Conservation (phyloP, 2,888 invertebrate species). For the Anoncus sp. region DNA sequence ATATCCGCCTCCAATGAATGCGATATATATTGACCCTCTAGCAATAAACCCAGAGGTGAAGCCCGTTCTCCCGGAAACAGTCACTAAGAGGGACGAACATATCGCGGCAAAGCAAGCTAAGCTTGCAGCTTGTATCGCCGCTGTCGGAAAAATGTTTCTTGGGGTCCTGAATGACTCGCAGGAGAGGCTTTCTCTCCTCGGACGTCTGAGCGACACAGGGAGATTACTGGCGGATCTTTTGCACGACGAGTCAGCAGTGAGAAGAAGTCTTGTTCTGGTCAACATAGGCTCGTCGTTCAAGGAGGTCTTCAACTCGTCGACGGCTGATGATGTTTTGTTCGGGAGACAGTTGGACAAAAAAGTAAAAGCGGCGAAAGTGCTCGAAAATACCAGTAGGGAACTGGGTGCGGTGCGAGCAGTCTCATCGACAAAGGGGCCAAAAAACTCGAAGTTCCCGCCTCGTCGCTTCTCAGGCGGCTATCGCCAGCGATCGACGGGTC, state of each 20-base stretch:
- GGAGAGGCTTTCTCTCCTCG: slow-evolving; percentile 14
- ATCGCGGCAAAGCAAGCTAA: slow-evolving; percentile 45
- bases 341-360: slow-evolving; percentile 53
- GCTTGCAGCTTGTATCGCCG: slow-evolving; percentile 41
- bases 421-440: slow-evolving; percentile 20
- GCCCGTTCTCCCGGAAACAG: slow-evolving; percentile 35
- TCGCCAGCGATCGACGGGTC: slow-evolving; percentile 25
- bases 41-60: slow-evolving; percentile 42
- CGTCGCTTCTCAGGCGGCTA: slow-evolving; percentile 25
- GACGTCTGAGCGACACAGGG: slow-evolving; percentile 29
- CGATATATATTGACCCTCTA: slow-evolving; percentile 27
- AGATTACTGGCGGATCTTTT: slow-evolving; percentile 48
- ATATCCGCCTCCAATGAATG: slow-evolving; percentile 42
- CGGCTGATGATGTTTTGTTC: slow-evolving; percentile 53
- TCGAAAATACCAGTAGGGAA: slow-evolving; percentile 32
- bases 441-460: slow-evolving; percentile 55
- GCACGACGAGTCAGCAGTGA: slow-evolving; percentile 27
- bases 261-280: slow-evolving; percentile 19
- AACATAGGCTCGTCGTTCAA: slow-evolving; percentile 47
- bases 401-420: slow-evolving; percentile 8
- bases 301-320: slow-evolving; percentile 31
- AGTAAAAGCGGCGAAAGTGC: slow-evolving; percentile 48
- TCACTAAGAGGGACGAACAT: slow-evolving; percentile 43
- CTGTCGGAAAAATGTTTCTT: slow-evolving; percentile 25
- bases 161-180: slow-evolving; percentile 15